phyloP scores from a whole-genome alignment of 2,797 vertebrate species.

The Gallinago solitaria region DNA sequence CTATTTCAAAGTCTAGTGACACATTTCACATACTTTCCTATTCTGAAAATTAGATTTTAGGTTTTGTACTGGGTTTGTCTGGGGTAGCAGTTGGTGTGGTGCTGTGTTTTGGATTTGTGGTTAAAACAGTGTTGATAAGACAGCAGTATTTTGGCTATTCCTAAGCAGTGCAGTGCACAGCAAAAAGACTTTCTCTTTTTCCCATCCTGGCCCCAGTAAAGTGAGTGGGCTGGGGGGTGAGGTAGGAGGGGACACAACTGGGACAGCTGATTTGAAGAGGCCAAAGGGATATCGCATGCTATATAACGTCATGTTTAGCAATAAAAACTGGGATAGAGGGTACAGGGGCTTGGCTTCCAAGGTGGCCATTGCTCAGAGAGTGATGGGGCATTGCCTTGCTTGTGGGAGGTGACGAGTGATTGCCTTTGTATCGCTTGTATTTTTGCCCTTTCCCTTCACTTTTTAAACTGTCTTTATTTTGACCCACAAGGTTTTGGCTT shows the following conservation, averaged over 20 bases:
- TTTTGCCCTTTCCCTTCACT: not conserved
- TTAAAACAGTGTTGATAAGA: not conserved
- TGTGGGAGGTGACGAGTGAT: not conserved
- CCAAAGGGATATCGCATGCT: not conserved
- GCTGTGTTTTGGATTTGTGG: not conserved
- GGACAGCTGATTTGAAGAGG: not conserved
- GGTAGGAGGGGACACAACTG: not conserved
- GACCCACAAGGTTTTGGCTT: not conserved
- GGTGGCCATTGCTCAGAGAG: not conserved
- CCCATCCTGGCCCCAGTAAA: rapidly evolving
- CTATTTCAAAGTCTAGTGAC: not conserved
- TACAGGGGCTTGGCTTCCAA: not conserved
- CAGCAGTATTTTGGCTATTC: not conserved
- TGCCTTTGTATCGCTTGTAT: not conserved
- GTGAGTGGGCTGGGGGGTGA: not conserved
- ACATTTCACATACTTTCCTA: not conserved
- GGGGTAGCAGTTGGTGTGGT: not conserved
- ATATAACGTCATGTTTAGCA: not conserved
- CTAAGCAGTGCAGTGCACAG: not conserved
- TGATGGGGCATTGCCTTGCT: not conserved
- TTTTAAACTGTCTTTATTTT: not conserved
- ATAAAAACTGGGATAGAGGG: not conserved
- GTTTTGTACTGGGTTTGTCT: not conserved
- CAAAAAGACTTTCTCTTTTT: not conserved
- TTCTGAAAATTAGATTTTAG: not conserved